Percentiles rank a stretch among this genome's conserved stretches.
Evolutionary conservation across 2,888 invertebrate species (phyloP).

Genomic region (Apodemia duryi): DNA sequence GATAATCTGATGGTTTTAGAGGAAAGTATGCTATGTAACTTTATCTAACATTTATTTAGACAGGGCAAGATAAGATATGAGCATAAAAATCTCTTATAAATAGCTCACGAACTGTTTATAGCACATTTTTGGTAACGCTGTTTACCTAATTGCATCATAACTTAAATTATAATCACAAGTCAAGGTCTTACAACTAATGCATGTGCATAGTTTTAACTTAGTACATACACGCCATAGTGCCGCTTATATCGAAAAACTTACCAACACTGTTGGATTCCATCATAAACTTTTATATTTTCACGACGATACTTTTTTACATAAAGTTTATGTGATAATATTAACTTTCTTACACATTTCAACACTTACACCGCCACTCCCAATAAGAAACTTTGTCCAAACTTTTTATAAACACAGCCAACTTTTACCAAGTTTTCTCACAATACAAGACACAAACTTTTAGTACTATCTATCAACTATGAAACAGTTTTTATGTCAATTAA

Average conservation of each 20-base stretch:
- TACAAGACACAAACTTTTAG: constrained; percentile 23
- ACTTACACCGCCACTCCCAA: constrained; percentile 55
- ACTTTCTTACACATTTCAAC: constrained; percentile 66
- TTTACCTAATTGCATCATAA: constrained; percentile 37
- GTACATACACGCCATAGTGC: constrained; percentile 24
- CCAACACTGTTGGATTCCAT: constrained; percentile 66
- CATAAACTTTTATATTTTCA: constrained; percentile 37
- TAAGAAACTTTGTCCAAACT: constrained; percentile 45
- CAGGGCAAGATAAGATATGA: constrained; percentile 56
- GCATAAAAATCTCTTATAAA: constrained; percentile 34
- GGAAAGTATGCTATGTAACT: constrained; percentile 36
- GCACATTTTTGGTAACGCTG: constrained; percentile 27
- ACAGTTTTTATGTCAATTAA: constrained; percentile 36
- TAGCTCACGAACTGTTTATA: constrained; percentile 20
- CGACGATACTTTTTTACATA: constrained; percentile 41
- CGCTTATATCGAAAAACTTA: constrained; percentile 42
- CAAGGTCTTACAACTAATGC: constrained; percentile 44
- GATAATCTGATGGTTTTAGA: constrained; percentile 39
- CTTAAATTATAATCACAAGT: constrained; percentile 33
- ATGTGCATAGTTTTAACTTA: constrained; percentile 22
- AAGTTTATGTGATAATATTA: constrained; percentile 51
- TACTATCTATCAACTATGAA: constrained; percentile 34
- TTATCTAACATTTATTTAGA: constrained; percentile 46
- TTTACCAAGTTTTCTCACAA: constrained; percentile 26
- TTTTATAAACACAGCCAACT: constrained; percentile 32